These are phyloP conservation scores for Heliconius hermathena DNA, from an alignment of 1,140 invertebrate species.

Conservation along the genomic window DNA sequence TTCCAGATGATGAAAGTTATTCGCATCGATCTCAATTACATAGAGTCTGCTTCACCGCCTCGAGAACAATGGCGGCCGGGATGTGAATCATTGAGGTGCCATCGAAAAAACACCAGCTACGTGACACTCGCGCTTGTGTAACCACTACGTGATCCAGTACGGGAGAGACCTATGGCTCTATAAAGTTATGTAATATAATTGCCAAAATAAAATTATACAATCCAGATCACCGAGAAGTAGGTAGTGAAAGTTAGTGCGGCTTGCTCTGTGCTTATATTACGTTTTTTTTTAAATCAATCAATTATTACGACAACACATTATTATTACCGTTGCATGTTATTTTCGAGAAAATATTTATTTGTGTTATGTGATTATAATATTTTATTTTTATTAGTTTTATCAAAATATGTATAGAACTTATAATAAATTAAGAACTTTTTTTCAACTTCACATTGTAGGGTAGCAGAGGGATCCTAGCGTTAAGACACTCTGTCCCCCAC, in stretches of 20 bases:
- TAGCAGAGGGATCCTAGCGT: no score
- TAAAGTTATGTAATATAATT: slow-evolving; percentile 75
- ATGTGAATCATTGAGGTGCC: slow-evolving; percentile 63
- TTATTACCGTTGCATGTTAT: not conserved
- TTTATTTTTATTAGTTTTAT: no score
- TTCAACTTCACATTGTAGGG: no score
- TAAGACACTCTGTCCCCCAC: not conserved
- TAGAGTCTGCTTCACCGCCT: slow-evolving; percentile 49
- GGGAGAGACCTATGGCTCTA: slow-evolving; percentile 54
- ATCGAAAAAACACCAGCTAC: slow-evolving; percentile 65
- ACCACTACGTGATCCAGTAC: slow-evolving; percentile 73
- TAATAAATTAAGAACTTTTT: no score
- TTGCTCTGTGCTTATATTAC: slow-evolving; percentile 23
- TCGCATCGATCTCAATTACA: slow-evolving; percentile 57
- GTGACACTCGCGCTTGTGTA: slow-evolving; percentile 71
- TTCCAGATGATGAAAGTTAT: slow-evolving; percentile 66
- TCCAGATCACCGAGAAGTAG: slow-evolving; percentile 49
- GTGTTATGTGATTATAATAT: not conserved
- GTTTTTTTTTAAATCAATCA: not conserved
- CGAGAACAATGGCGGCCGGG: slow-evolving; percentile 49
- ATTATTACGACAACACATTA: not conserved
- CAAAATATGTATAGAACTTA: no score
- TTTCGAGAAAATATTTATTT: not conserved
- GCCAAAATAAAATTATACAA: slow-evolving; percentile 70
- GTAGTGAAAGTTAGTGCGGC: slow-evolving; percentile 64